Evolutionary conservation across 1,140 invertebrate species (phyloP).

Genomic region (Calosoma granatense): DNA sequence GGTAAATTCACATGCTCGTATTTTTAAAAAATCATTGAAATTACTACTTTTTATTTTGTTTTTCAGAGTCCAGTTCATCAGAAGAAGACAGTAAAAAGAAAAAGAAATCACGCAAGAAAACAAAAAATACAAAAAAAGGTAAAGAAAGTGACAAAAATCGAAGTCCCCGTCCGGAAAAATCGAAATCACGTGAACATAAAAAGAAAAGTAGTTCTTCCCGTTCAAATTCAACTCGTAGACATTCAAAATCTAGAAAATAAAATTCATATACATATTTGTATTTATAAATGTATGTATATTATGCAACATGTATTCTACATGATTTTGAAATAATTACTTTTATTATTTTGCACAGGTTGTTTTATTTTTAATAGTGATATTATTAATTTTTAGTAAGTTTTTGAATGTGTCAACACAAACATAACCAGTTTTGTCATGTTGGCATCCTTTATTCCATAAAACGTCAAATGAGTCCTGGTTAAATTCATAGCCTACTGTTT

Average conservation of each 20-base stretch:
- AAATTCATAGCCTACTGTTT: slow-evolving; percentile 26
- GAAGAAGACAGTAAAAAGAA: slow-evolving; percentile 18
- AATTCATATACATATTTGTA: slow-evolving; percentile 30
- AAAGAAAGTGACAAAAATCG: slow-evolving; percentile 28
- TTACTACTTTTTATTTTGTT: slow-evolving; percentile 12
- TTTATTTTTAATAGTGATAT: neutral
- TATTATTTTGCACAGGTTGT: neutral
- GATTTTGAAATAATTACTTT: neutral
- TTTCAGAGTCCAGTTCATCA: slow-evolving; percentile 16
- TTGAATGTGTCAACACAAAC: slow-evolving; percentile 31
- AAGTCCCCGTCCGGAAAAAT: too few relatives aligned
- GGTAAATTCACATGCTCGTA: slow-evolving; percentile 8
- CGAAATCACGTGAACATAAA: slow-evolving; percentile 25
- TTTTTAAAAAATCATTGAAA: neutral
- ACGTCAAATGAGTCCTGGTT: slow-evolving; percentile 25
- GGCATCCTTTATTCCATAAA: slow-evolving; percentile 25
- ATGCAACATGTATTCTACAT: slow-evolving; percentile 24
- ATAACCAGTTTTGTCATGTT: slow-evolving; percentile 24
- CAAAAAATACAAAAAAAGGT: slow-evolving; percentile 24
- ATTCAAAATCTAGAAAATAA: slow-evolving; percentile 20
- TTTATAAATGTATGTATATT: slow-evolving; percentile 36
- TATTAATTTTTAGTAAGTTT: slow-evolving; percentile 16
- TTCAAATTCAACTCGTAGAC: slow-evolving; percentile 12
- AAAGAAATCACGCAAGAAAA: slow-evolving; percentile 18
- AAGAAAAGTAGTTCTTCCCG: slow-evolving; percentile 22